A percentile compares a stretch with the other conserved stretches of the same genome.
phyloP scores from a whole-genome alignment of 2,797 vertebrate species.

The Phataginus tetradactyla region DNA sequence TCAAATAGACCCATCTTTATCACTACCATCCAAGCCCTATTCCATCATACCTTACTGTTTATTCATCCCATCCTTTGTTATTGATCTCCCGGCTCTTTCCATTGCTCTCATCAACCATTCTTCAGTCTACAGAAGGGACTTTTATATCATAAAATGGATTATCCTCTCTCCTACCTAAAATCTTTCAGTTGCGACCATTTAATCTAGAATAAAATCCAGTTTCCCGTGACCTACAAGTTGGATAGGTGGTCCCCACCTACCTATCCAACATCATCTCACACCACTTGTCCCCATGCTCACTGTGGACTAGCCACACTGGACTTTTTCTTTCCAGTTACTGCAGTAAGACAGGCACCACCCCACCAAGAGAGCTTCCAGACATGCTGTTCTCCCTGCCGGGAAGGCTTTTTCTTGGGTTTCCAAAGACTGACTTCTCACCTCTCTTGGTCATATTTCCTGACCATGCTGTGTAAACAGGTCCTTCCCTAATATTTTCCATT shows the following conservation, averaged over 20 bases:
- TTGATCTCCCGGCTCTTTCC: not conserved
- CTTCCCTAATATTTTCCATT: not conserved
- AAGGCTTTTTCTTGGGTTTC: not conserved
- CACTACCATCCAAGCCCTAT: not conserved
- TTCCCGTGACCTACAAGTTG: not conserved
- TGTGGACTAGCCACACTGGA: not conserved
- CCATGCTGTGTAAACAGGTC: not conserved
- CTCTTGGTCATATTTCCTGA: not conserved
- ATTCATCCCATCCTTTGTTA: not conserved
- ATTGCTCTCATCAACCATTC: not conserved
- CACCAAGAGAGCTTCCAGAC: not conserved
- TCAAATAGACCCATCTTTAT: not conserved
- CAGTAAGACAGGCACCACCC: no score
- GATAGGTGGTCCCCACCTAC: not conserved
- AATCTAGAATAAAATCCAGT: not conserved
- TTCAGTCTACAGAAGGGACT: not conserved
- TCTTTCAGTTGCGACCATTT: not conserved
- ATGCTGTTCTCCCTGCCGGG: not conserved
- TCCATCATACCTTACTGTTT: not conserved
- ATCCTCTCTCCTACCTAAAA: not conserved
- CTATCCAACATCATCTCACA: not conserved
- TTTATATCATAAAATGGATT: not conserved
- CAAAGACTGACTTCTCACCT: not conserved
- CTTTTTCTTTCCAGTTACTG: not conserved
- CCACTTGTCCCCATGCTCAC: not conserved